Base-by-base conservation (phyloP, 2,113 vertebrate species). In the Symphodus melops region DNA sequence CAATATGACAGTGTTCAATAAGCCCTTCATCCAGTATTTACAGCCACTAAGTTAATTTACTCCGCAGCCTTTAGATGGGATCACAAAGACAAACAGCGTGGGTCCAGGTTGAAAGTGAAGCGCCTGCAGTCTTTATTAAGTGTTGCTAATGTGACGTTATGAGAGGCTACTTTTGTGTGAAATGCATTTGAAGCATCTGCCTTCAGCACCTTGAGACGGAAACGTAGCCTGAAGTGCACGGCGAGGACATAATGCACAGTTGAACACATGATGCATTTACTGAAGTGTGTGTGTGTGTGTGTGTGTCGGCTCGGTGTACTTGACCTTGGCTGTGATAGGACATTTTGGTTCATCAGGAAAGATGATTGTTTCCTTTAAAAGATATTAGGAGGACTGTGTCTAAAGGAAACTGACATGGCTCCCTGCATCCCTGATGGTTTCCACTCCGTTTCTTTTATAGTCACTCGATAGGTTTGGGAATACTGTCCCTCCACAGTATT, bases 281-380 rank as follows among this genome's bases (percentile, higher is more conserved):
- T 68, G 53, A 75, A 63, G 74, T 65, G 62, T 63, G 68, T 62
- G 64, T 46, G 55, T 33, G 37, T n/a, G 48, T 54, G 61, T 41
- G 54, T 53, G 49, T 62, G 61, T 60, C 54, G 63, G 25, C 56
- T 64, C 14, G 3, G 19, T 53, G 59, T 75, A 63, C 75, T 82
- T 90, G 88, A 92, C 92, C 92, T 93, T 90, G 89, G 88, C 68
- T 56, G 83, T 85, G 84, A 44, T 16, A 69, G 86, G 86, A 88
- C 88, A 86, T 85, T 86, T 84, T 79, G 81, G 79, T 86, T 91
- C 88, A 90, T 89, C 85, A 86, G 86, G 85, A 90, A 88, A 90
- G 87, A 94, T 89, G 89, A 92, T 91, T 90, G 91, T 92, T 91
- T 91, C 91, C 86, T 87, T 86, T 89, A 83, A 85, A 86, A 88